Conservation (phyloP, 2,797 vertebrate genomes). For the Sebastes matsubarae region DNA sequence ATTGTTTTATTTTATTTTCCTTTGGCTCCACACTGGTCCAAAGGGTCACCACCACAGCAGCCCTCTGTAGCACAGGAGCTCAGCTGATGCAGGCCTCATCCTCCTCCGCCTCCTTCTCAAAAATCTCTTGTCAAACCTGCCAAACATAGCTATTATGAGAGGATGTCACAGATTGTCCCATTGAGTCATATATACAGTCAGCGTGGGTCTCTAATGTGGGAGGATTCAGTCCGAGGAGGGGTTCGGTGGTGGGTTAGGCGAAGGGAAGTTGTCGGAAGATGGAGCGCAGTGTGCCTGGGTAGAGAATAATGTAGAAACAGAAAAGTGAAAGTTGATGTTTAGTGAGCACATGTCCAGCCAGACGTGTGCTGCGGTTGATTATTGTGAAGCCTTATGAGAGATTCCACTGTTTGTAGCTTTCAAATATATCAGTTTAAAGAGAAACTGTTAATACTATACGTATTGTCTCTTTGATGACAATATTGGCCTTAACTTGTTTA, state of each 20-base stretch:
- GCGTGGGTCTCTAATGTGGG: not conserved
- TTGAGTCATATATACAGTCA: slow-evolving; percentile 1
- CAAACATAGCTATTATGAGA: slow-evolving; percentile 37
- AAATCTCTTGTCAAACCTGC: slow-evolving; percentile 30
- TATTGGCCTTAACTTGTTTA: slow-evolving; percentile 81
- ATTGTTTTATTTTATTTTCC: not conserved
- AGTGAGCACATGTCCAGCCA: slow-evolving; percentile 22
- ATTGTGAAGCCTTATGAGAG: slow-evolving; percentile 56
- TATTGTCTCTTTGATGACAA: slow-evolving; percentile 54
- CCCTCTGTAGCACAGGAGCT: slow-evolving; percentile 61
- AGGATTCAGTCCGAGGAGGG: slow-evolving; percentile 3
- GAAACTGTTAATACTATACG: slow-evolving; percentile 41
- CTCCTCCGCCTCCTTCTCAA: not conserved
- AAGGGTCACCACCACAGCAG: slow-evolving; percentile 29
- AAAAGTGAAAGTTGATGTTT: slow-evolving; percentile 20
- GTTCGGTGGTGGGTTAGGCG: not conserved
- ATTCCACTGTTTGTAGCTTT: slow-evolving; percentile 58
- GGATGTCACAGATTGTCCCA: not conserved
- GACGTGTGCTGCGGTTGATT: not conserved
- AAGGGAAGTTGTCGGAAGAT: slow-evolving; percentile 19
- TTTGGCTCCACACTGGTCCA: slow-evolving; percentile 4
- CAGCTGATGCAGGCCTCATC: slow-evolving; percentile 13
- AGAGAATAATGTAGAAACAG: not conserved
- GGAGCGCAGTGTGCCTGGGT: slow-evolving; percentile 10
- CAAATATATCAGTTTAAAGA: slow-evolving; percentile 28